Conservation (phyloP, 2,113 vertebrate genomes). For the Rattus norvegicus region GRCr8 NC_086025.1:43466501-43467000, state of each 20-base stretch:
- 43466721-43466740: too few relatives aligned
- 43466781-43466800: slow-evolving; percentile 22
- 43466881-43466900: not conserved
- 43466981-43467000: slow-evolving; percentile 34
- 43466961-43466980: slow-evolving; percentile 20
- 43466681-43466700: not conserved
- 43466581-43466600: not conserved
- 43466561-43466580: not conserved
- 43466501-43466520: not conserved
- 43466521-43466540: not conserved
- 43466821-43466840: not conserved
- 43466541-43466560: not conserved
- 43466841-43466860: not conserved
- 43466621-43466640: not conserved
- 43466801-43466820: not conserved
- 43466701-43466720: not conserved
- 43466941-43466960: not conserved
- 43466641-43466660: not conserved
- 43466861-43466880: not conserved
- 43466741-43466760: not conserved
- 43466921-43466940: not conserved
- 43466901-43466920: not conserved
- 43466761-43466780: not conserved
- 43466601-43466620: not conserved
- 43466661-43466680: not conserved